Base-by-base conservation (phyloP, 2,888 invertebrate genomes). In the Hypolimnas misippus region DNA sequence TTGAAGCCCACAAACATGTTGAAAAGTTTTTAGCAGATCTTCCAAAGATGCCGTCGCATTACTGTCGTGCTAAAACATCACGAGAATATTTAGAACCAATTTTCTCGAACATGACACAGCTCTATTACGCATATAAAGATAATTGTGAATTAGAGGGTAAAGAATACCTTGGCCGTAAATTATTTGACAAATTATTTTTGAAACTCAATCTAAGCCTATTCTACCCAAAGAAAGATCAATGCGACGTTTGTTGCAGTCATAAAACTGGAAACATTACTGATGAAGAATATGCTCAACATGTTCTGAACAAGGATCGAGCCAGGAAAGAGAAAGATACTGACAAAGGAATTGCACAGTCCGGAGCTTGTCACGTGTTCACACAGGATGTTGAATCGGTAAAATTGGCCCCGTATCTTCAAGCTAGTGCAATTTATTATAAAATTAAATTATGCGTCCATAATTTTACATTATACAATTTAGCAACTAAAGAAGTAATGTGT, bases 381-480 rank as follows among this genome's bases (percentile, higher is more conserved):
- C 68, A 70, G 57, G 73, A 75, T 66, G 63, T 75, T 35, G 50
- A 73, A 66, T 64, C 72, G n/a, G 74, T 74, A 35, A 72, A 73
- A 68, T 63, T 72, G 52, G 58, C 56, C 17, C 74, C 73, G n/a
- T 63, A 63, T 63, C 60, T 74, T 53, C 69, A 71, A 64, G 71
- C 73, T 19, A 73, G 71, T 69, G 73, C 73, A 6, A 10, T 76
- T 25, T 73, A 74, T 29, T 76, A 66, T 51, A 74, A 74, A 67
- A 76, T 71, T 14, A 74, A 76, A 63, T 51, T 75, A 29, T 70
- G 70, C 35, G 69, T 70, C 5, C 72, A 73, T 62, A 74, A 74
- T 68, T 74, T 74, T 59, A 72, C 70, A 49, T 3, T 65, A 16
- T 66, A 68, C 40, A 70, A 70, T 66, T 2, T 71, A 58, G 64